Conservation (phyloP, 2,888 invertebrate species). For the Invenusta paracnida region DNA sequence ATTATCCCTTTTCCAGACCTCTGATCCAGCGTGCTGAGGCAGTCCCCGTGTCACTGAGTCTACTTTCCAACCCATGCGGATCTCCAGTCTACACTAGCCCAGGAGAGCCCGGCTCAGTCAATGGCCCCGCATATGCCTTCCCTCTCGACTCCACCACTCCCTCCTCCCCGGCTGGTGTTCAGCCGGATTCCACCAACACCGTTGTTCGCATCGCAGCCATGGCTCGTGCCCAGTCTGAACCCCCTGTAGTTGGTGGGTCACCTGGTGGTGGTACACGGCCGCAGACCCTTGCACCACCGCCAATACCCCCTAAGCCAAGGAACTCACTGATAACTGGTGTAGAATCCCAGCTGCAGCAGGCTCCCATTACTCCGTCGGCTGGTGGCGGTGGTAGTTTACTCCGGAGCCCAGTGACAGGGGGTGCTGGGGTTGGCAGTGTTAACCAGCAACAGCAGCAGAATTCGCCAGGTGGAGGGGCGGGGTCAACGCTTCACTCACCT, state of each 20-base stretch:
- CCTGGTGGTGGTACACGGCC: background rate
- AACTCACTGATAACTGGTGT: background rate
- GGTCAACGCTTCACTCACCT: background rate
- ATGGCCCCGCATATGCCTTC: background rate
- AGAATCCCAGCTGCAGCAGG: background rate
- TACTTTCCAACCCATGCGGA: background rate
- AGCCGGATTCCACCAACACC: background rate
- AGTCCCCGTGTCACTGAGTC: background rate
- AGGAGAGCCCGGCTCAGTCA: background rate
- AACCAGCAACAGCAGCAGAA: background rate
- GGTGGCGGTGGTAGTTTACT: background rate
- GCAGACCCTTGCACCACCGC: background rate
- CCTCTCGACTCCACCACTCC: background rate
- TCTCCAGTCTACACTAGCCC: too few species aligned
- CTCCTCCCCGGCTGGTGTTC: background rate
- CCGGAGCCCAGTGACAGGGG: background rate
- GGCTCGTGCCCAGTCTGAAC: background rate
- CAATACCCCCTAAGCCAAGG: background rate
- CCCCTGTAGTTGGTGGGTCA: background rate
- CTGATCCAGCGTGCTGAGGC: constrained; percentile 19
- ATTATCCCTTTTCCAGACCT: background rate
- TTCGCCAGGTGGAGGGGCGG: background rate
- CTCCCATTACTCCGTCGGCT: background rate
- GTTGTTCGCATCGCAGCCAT: background rate
- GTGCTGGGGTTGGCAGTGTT: background rate